Conservation (phyloP, 2,113 vertebrate species). For the Oryzias melastigma region DNA sequence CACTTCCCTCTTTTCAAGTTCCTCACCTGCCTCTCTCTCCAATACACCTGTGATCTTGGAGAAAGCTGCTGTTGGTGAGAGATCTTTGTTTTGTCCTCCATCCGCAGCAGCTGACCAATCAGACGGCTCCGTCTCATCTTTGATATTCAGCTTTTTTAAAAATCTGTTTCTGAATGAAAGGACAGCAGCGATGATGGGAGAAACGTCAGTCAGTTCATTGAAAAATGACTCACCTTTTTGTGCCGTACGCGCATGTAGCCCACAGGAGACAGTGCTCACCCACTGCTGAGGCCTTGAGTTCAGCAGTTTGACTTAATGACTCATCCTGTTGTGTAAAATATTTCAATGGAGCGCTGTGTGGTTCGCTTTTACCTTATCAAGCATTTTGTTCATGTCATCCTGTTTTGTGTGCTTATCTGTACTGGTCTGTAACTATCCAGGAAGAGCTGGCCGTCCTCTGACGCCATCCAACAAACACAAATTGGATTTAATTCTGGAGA, state of each 20-base stretch:
- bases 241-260: constrained; percentile 7
- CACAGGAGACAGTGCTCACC: neutral
- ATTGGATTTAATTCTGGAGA: too few species aligned
- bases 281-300: neutral
- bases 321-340: constrained; percentile 17
- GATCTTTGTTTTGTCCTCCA: constrained; percentile 59
- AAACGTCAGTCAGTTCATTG: neutral
- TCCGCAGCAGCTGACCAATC: constrained; percentile 33
- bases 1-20: neutral
- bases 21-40: neutral
- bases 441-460: neutral
- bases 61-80: constrained; percentile 30
- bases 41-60: constrained; percentile 10
- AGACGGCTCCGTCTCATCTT: constrained; percentile 2
- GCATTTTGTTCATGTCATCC: neutral
- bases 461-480: neutral
- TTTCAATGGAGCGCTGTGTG: constrained; percentile 24
- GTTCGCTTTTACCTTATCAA: neutral
- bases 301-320: constrained; percentile 18
- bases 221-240: neutral
- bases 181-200: neutral
- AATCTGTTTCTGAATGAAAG: constrained; percentile 15
- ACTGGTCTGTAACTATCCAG: neutral
- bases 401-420: neutral
- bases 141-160: neutral